Percentiles rank a stretch among this genome's conserved stretches.
Conservation (phyloP, 2,113 vertebrate genomes). For the Formicarius rufipectus region DNA sequence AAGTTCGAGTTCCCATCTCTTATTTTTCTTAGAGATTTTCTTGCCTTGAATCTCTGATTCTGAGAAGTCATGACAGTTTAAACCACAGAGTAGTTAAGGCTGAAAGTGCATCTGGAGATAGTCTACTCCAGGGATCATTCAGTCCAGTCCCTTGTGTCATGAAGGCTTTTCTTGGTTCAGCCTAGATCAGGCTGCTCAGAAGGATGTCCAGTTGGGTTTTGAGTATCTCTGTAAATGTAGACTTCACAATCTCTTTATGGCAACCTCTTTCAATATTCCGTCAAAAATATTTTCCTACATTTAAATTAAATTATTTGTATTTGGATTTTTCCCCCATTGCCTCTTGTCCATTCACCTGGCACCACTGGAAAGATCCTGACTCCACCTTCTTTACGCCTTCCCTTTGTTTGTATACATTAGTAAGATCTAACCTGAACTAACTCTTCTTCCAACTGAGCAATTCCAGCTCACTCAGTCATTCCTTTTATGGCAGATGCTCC, state of each 20-base stretch:
- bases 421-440: neutral
- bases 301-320: neutral
- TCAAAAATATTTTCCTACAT: neutral
- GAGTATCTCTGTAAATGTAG: neutral
- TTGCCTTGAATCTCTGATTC: neutral
- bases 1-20: neutral
- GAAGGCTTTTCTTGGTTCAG: neutral
- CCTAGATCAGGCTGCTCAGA: neutral
- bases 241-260: neutral
- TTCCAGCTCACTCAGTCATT: neutral
- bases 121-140: neutral
- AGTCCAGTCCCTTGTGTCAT: neutral
- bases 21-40: neutral
- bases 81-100: neutral
- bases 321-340: neutral
- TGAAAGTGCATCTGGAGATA: neutral
- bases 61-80: neutral
- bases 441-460: neutral
- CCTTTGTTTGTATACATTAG: neutral
- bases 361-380: neutral
- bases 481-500: neutral
- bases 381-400: neutral
- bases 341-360: neutral
- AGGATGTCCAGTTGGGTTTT: neutral
- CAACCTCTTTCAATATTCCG: neutral